Conservation (phyloP, 1,140 invertebrate genomes). For the Gryon sp. region DNA sequence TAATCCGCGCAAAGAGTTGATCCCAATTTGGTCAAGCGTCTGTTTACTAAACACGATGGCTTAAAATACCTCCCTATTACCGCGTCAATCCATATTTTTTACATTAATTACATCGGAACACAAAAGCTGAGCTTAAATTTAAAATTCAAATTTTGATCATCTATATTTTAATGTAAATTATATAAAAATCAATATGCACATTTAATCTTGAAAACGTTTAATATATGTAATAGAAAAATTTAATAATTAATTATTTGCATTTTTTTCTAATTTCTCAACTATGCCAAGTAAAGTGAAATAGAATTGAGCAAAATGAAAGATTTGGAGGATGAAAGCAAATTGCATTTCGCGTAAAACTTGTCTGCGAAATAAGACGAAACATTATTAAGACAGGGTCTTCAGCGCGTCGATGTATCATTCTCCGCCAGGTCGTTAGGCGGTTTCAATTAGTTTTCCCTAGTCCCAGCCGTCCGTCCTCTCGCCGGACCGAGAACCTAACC, state of each 20-base stretch:
- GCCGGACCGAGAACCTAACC: slow-evolving; percentile 62
- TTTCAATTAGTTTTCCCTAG: slow-evolving; percentile 80
- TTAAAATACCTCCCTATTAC: slow-evolving; percentile 54
- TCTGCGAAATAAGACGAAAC: slow-evolving; percentile 70
- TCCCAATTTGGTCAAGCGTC: slow-evolving; percentile 74
- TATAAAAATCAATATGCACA: too few species aligned
- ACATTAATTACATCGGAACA: slow-evolving; percentile 19
- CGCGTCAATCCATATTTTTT: slow-evolving; percentile 52
- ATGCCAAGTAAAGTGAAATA: slow-evolving; percentile 1
- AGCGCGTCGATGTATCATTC: slow-evolving; percentile 78
- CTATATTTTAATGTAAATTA: too few species aligned
- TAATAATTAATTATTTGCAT: too few species aligned
- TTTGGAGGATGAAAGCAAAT: slow-evolving; percentile 51
- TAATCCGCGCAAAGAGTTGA: slow-evolving; percentile 77
- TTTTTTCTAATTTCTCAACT: neutral
- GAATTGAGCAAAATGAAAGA: slow-evolving; percentile 27
- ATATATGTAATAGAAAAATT: too few species aligned
- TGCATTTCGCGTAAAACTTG: slow-evolving; percentile 57
- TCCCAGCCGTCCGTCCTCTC: slow-evolving; percentile 64
- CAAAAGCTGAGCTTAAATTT: slow-evolving; percentile 32
- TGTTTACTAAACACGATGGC: slow-evolving; percentile 64
- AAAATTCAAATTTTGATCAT: slow-evolving; percentile 41
- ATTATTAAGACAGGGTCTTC: slow-evolving; percentile 77
- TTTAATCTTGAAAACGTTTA: too few species aligned
- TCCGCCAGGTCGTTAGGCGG: slow-evolving; percentile 78